Percentiles rank a stretch among this genome's conserved stretches.
Evolutionary conservation across 2,888 invertebrate genomes (phyloP).

Genomic region (Apodemia zela): DNA sequence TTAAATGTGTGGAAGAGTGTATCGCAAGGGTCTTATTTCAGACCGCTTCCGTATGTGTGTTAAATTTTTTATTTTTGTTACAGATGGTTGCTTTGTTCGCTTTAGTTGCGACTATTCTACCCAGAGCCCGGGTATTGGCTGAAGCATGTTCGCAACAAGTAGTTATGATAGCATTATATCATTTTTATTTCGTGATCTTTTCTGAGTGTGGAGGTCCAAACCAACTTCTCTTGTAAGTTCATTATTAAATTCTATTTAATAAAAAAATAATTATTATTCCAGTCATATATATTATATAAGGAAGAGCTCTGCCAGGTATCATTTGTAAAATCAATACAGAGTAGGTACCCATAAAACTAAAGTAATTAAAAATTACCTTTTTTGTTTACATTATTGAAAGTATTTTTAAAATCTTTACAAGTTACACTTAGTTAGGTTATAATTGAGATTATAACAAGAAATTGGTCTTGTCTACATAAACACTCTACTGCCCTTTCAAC

Average conservation of each 20-base stretch:
- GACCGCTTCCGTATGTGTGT: neutral
- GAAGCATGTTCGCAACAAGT: slow-evolving; percentile 85
- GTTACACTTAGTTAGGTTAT: too few species aligned
- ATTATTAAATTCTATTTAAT: neutral
- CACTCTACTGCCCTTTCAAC: slow-evolving; percentile 6
- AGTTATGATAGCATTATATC: slow-evolving; percentile 85
- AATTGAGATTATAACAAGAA: neutral
- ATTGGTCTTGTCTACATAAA: neutral
- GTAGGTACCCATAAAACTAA: too few species aligned
- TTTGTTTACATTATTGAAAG: too few species aligned
- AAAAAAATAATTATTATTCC: too few species aligned
- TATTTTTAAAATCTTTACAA: too few species aligned
- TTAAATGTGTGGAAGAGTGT: neutral
- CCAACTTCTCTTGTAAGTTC: slow-evolving; percentile 70
- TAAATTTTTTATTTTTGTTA: slow-evolving; percentile 33
- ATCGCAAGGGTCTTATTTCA: neutral
- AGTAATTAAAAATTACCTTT: too few species aligned
- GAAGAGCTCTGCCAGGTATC: too few species aligned
- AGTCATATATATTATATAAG: neutral
- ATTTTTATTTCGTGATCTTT: slow-evolving; percentile 84
- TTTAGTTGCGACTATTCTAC: slow-evolving; percentile 80
- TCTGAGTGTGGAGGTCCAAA: slow-evolving; percentile 83
- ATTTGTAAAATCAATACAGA: too few species aligned
- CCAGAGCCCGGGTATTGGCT: slow-evolving; percentile 83
- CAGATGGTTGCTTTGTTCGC: slow-evolving; percentile 81